Percentiles rank a stretch among this genome's conserved stretches.
phyloP scores from a whole-genome alignment of 2,113 vertebrate genomes.

The Oncorhynchus kisutch region DNA sequence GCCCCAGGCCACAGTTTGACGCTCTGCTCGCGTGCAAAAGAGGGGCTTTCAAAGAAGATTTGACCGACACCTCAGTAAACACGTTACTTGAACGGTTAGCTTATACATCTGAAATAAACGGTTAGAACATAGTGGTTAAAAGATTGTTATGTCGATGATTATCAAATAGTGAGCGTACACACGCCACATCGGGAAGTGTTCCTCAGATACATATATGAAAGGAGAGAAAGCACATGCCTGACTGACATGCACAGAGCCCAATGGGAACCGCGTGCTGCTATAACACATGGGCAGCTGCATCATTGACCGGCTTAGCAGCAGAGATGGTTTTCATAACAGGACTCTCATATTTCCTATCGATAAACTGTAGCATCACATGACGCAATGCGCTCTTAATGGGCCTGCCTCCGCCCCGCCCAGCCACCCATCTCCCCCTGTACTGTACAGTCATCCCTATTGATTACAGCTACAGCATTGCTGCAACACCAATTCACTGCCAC shows the following conservation, averaged over 20 bases:
- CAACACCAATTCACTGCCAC: constrained; percentile 37
- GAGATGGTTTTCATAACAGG: constrained; percentile 40
- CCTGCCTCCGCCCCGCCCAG: constrained; percentile 21
- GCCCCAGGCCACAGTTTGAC: neutral
- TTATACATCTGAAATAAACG: too few species aligned
- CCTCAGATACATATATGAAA: too few species aligned
- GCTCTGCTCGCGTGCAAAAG: too few species aligned
- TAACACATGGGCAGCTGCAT: constrained; percentile 7
- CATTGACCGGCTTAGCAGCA: constrained; percentile 34
- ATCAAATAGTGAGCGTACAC: too few species aligned
- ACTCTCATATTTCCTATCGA: constrained; percentile 52
- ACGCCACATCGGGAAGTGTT: too few species aligned
- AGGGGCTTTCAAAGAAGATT: too few species aligned
- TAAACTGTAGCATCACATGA: constrained; percentile 29
- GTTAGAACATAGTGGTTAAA: too few species aligned
- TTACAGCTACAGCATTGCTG: constrained; percentile 39
- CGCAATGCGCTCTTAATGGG: constrained; percentile 31
- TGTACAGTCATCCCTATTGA: constrained; percentile 44
- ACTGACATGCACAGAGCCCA: neutral
- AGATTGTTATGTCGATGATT: too few species aligned
- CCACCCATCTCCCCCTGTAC: constrained; percentile 23
- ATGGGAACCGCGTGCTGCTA: neutral
- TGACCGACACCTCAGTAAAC: too few species aligned
- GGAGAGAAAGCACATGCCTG: neutral
- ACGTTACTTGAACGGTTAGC: too few species aligned